Conservation (phyloP, 92 coral and sea anemone genomes). For the Parazoanthus swiftii region DNA sequence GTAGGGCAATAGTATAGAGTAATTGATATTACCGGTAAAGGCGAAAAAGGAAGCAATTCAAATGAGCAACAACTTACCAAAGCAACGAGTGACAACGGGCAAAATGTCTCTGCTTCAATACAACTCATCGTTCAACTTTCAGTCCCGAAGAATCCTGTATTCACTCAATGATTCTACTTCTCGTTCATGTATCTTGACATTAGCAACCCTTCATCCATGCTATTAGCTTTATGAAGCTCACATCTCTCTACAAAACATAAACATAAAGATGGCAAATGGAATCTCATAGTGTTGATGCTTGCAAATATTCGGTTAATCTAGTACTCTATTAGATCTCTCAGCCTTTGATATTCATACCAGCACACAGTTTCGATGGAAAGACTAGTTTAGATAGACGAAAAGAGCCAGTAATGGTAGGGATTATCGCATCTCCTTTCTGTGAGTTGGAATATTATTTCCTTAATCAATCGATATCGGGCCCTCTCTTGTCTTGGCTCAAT, state of each 20-base stretch:
- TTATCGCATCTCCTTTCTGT: neutral
- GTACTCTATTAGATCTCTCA: neutral
- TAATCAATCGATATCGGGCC: neutral
- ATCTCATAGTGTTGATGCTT: too few species aligned
- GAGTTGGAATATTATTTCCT: neutral
- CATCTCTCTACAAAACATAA: neutral
- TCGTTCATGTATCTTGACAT: neutral
- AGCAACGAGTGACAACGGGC: neutral
- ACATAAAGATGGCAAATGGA: neutral
- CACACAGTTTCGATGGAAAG: neutral
- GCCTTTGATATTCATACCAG: neutral
- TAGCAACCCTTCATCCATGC: neutral
- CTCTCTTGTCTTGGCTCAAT: neutral
- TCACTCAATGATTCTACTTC: neutral
- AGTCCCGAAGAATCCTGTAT: neutral
- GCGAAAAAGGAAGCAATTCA: too few species aligned
- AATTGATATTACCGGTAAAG: too few species aligned
- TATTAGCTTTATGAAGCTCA: neutral
- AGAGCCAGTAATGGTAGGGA: neutral
- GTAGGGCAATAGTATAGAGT: too few species aligned
- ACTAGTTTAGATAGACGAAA: neutral
- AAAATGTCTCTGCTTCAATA: neutral
- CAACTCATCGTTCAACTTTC: neutral
- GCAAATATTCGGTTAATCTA: neutral
- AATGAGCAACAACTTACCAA: neutral